A percentile compares a stretch with the other conserved stretches of the same genome.
These are phyloP conservation scores for Melipona quadrifasciata DNA, from an alignment of 1,140 invertebrate genomes.

Conservation along the genomic window DNA sequence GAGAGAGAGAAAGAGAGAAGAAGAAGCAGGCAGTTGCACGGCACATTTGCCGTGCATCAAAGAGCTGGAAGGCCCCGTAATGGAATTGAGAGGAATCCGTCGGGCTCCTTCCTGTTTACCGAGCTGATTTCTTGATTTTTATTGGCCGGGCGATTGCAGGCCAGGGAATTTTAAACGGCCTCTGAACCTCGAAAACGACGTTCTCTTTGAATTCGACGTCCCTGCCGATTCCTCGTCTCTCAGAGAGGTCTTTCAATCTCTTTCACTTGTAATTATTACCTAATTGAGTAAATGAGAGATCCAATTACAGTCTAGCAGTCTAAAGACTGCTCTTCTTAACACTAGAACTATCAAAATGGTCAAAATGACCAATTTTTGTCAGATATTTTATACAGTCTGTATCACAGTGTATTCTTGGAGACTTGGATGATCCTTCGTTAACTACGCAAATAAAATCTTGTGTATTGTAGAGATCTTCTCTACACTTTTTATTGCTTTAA, in stretches of 20 bases:
- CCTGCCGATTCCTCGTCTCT: not conserved
- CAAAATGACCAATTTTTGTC: too few relatives aligned
- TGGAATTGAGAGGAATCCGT: constrained; percentile 57
- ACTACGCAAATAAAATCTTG: too few relatives aligned
- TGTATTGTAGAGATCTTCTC: too few relatives aligned
- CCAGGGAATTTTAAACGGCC: constrained; percentile 60
- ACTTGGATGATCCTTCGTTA: too few relatives aligned
- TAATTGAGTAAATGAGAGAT: not conserved
- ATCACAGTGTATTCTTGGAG: too few relatives aligned
- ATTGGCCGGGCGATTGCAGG: constrained; percentile 57
- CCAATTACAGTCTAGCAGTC: not conserved
- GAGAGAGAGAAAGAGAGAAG: not conserved
- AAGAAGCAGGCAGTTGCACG: constrained; percentile 21
- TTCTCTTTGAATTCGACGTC: too few relatives aligned
- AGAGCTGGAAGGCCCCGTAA: constrained; percentile 53
- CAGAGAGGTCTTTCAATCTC: not conserved
- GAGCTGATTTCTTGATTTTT: constrained; percentile 65
- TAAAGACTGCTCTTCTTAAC: too few relatives aligned
- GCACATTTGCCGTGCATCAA: constrained; percentile 67
- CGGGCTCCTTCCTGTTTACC: constrained; percentile 53
- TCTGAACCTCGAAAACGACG: constrained; percentile 2
- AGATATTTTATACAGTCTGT: too few relatives aligned
- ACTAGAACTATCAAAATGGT: too few relatives aligned
- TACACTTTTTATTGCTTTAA: too few relatives aligned
- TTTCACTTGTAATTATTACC: not conserved